Base-by-base conservation (phyloP, 2,888 invertebrate genomes). In the Caradrina clavipalpis region DNA sequence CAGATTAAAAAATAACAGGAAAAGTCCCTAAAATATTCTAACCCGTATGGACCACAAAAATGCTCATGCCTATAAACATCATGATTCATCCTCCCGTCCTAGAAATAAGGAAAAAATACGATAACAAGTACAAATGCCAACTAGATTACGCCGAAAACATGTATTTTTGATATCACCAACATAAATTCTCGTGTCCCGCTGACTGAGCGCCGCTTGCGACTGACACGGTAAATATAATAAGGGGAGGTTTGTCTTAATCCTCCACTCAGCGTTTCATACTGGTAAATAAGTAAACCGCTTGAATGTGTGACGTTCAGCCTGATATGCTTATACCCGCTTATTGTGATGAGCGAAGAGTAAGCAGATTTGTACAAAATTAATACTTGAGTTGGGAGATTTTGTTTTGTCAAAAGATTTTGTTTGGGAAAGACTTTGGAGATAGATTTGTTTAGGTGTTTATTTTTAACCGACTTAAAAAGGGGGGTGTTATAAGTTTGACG, bases 191-290 rank as follows among this genome's bases (percentile, higher is more conserved):
- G 7, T 58, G 69, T 55, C 66, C 47, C 49, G 70, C 84, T 73
- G 73, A 82, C 64, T 67, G 59, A 80, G 73, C 82, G 55, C 58
- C 69, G 49, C 51, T 73, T 84, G 73, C 54, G 56, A 66, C 26
- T 81, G 76, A 79, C 80, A 66, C 57, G 55, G 58, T 58, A 56
- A 75, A 84, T 80, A 76, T 82, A 73, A 78, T 83, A 80, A 80
- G 70, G 56, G 63, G n/a, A 49, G 49, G 71, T 73, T 56, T 78
- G 72, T 76, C 82, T 80, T 68, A 76, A 81, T 81, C 82, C 74
- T 69, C 69, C 19, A 79, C 68, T 78, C 74, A 84, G 84, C 80
- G 53, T 75, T 83, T 81, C 71, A 35, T 56, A 66, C 59, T 59
- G 58, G 64, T 73, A 61, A 79, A 76, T 83, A 73, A 51, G 50